phyloP scores from a whole-genome alignment of 1,140 invertebrate species.

The Eriosoma lanigerum region DNA sequence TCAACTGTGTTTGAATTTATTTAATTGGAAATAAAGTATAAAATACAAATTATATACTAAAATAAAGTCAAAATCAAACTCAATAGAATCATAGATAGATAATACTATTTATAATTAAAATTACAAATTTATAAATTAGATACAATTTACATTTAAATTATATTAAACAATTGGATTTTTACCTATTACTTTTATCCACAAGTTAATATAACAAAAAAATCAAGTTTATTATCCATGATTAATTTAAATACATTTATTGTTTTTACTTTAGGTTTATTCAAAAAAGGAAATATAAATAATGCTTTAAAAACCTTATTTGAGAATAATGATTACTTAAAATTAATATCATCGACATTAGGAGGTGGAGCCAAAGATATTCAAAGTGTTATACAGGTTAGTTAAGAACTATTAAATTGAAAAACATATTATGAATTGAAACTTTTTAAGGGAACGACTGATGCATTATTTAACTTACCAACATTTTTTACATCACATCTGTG shows the following conservation, averaged over 20 bases:
- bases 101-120: too few species aligned
- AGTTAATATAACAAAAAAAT: too few species aligned
- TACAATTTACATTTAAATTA: too few species aligned
- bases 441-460: constrained; percentile 63
- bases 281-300: constrained; percentile 53
- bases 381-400: constrained; percentile 55
- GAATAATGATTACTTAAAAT: constrained; percentile 54
- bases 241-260: not conserved
- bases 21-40: too few species aligned
- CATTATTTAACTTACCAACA: constrained; percentile 72
- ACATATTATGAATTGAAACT: not conserved
- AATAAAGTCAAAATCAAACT: too few species aligned
- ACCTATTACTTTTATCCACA: too few species aligned
- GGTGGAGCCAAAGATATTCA: constrained; percentile 44
- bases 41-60: too few species aligned
- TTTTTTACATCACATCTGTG: constrained; percentile 69
- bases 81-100: too few species aligned
- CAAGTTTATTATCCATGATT: not conserved
- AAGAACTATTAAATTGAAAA: not conserved
- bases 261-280: constrained; percentile 54
- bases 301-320: constrained; percentile 54
- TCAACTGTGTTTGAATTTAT: too few species aligned
- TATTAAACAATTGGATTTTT: too few species aligned
- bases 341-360: constrained; percentile 52
- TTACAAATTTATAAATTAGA: too few species aligned